phyloP scores from a whole-genome alignment of 2,797 vertebrate genomes.

The Tympanoctomys barrerae region DNA sequence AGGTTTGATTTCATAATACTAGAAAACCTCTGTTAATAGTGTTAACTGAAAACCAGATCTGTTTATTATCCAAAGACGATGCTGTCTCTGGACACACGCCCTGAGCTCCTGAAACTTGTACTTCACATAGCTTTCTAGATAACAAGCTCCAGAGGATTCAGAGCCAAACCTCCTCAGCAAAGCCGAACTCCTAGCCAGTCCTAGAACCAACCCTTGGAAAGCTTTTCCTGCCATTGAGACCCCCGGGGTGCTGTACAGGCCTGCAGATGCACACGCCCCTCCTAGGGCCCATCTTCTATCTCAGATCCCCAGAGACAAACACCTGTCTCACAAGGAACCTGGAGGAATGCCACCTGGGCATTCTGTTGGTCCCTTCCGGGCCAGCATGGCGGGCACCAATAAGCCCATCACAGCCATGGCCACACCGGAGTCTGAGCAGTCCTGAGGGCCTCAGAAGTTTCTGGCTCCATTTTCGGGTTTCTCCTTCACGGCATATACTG shows the following conservation, averaged over 20 bases:
- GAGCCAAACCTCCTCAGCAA: neutral
- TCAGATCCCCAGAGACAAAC: neutral
- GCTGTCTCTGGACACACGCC: neutral
- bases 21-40: neutral
- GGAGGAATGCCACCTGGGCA: neutral
- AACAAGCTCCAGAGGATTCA: neutral
- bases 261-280: neutral
- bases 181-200: neutral
- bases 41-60: neutral
- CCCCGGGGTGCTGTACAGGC: neutral
- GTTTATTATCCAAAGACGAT: neutral
- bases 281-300: neutral
- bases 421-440: neutral
- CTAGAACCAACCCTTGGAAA: neutral
- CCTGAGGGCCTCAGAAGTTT: neutral
- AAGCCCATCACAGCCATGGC: neutral
- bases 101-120: neutral
- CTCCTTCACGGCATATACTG: neutral
- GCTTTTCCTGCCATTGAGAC: neutral
- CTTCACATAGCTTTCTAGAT: neutral
- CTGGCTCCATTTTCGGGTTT: neutral
- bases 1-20: constrained; percentile 9
- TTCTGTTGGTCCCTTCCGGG: neutral
- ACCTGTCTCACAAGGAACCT: neutral
- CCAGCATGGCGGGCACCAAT: neutral